Evolutionary conservation across 2,113 vertebrate genomes (phyloP).

Genomic region (Ancistrus triradiatus): DNA sequence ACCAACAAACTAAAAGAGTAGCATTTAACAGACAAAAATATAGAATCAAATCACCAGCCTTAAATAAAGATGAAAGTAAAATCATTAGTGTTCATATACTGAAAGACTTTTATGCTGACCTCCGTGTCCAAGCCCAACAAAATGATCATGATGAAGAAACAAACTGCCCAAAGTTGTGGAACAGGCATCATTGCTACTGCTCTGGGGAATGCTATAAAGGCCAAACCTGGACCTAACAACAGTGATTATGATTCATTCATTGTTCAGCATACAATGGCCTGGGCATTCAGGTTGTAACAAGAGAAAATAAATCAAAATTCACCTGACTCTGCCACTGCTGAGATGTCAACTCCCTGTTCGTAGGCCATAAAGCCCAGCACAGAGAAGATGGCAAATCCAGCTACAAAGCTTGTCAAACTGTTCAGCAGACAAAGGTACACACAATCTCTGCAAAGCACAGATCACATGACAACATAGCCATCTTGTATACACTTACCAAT

Average conservation of each 20-base stretch:
- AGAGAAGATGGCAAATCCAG: conserved; percentile 92
- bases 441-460: conserved; percentile 74
- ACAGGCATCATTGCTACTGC: conserved; percentile 75
- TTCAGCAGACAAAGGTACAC: conserved; percentile 86
- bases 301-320: neutral
- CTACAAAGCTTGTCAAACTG: conserved; percentile 86
- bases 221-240: conserved; percentile 68
- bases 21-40: no score
- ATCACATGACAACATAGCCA: no score
- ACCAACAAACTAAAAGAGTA: conserved; percentile 68
- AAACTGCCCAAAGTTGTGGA: conserved; percentile 71
- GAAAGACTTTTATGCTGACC: conserved; percentile 44
- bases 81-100: no score
- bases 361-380: conserved; percentile 83
- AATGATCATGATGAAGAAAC: conserved; percentile 75
- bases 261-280: no score
- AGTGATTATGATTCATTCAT: neutral
- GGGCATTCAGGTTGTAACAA: neutral
- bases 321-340: conserved; percentile 84
- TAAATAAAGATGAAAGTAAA: no score
- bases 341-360: conserved; percentile 78
- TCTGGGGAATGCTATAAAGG: conserved; percentile 72
- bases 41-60: no score
- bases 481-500: no score
- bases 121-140: conserved; percentile 71